Evolutionary conservation across 2,797 vertebrate genomes (phyloP), one percentile per base, ranked within the genome.

Genomic region (Hypotaenidia philippensis): DNA sequence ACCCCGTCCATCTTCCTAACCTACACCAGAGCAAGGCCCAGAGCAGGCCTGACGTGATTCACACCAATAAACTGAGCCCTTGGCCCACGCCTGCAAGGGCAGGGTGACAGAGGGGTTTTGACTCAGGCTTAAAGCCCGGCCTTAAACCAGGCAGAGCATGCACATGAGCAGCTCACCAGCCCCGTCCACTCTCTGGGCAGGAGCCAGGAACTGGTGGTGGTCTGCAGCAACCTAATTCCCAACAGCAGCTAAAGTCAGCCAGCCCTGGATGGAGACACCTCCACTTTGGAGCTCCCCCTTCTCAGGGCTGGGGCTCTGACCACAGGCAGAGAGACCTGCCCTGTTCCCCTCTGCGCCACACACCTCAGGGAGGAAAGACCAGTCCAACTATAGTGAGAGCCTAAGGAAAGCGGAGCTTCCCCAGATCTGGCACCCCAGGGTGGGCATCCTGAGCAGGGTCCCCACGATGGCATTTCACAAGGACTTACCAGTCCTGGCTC

Each of bases 401-500:
- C 14, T 9, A 6, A 44, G 41, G 45, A 45, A 70, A 25, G 31
- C 0, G 47, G 65, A 90, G 27, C 61, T 45, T 41, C 25, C 66
- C 69, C 36, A 74, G 47, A 36, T 19, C 63, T 61, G 14, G 22
- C 26, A 8, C 29, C 40, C 5, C 0, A 27, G 0, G 17, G 12
- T 2, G 6, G 15, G 36, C 5, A 38, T 27, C 40, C 57, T 0
- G 0, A 57, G 44, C 68, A 53, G 78, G 70, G 32, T 21, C 59
- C 66, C 27, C 10, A 5, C 0, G 0, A 0, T 1, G 3, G 36
- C 1, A 0, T 29, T 47, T 25, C 4, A 1, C 38, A 47, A 65
- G 29, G 45, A 84, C 98, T 97, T 89, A 99, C 99, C 99, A 99
- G 92, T 99, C 99, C 96, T 99, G 99, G 96, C 99, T 99, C 96